These are phyloP conservation scores for Lycaon pictus DNA, from an alignment of 2,113 vertebrate genomes.

Conservation along the genomic window DNA sequence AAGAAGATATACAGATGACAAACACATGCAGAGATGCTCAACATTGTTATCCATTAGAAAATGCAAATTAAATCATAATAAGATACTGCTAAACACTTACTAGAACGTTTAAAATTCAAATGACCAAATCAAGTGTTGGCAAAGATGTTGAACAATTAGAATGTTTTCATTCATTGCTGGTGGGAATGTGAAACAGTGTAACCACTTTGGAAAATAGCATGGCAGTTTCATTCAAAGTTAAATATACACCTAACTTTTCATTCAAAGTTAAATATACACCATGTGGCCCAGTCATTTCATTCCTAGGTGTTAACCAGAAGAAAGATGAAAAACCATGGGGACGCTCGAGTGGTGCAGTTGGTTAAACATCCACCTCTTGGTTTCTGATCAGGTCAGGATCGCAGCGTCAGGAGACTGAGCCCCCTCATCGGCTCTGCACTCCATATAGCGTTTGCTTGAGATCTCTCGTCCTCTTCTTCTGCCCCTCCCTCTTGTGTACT, in stretches of 20 bases:
- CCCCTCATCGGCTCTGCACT: background rate
- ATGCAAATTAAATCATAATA: background rate
- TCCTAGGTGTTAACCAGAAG: background rate
- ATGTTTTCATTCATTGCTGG: background rate
- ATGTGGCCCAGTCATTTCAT: background rate
- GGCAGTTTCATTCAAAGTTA: slow-evolving; percentile 10
- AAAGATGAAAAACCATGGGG: background rate
- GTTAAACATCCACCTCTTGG: background rate
- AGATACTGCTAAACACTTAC: background rate
- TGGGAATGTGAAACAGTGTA: background rate
- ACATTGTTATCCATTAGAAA: background rate
- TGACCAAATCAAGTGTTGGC: background rate
- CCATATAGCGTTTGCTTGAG: background rate
- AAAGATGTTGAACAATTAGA: background rate
- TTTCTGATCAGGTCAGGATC: background rate
- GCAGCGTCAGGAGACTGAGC: background rate
- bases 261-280: background rate
- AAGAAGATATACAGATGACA: background rate
- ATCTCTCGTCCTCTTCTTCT: background rate
- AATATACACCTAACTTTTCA: background rate
- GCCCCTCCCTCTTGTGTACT: background rate
- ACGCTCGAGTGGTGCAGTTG: background rate
- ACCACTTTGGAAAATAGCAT: background rate
- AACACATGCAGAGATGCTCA: background rate
- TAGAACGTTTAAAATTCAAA: background rate